A percentile compares a stretch with the other conserved stretches of the same genome.
Conservation (phyloP, 2,888 invertebrate genomes). For the Drosophila algonquin region DNA sequence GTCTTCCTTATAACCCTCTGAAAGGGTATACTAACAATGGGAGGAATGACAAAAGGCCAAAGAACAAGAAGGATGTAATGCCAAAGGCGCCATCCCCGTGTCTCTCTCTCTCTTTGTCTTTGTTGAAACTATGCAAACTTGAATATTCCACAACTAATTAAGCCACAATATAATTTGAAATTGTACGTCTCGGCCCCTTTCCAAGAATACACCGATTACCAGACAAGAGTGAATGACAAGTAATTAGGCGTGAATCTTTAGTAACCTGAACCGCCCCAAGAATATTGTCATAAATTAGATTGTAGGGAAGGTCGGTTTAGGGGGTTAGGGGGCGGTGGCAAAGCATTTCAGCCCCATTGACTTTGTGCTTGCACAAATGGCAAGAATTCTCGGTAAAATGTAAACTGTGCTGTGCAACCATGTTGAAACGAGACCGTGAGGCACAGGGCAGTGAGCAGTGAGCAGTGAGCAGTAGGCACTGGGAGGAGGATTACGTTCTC, state of each 20-base stretch:
- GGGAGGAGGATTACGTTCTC: background rate
- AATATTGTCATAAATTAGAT: constrained; percentile 51
- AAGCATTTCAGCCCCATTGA: constrained; percentile 41
- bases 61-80: background rate
- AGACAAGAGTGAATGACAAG: constrained; percentile 31
- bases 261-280: constrained; percentile 38
- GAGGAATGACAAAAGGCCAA: background rate
- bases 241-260: constrained; percentile 51
- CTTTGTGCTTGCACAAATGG: constrained; percentile 8
- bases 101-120: background rate
- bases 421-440: constrained; percentile 23
- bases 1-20: background rate
- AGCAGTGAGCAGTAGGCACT: no score
- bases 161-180: constrained; percentile 46
- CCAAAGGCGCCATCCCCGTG: no score
- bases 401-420: constrained; percentile 40
- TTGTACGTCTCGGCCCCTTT: constrained; percentile 6
- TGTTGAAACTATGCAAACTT: constrained; percentile 45
- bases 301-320: background rate
- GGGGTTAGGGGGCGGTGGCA: background rate
- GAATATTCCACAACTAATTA: constrained; percentile 57
- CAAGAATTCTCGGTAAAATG: constrained; percentile 9
- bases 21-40: background rate
- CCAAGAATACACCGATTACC: background rate
- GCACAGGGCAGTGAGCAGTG: background rate